Evolutionary conservation across 2,888 invertebrate genomes (phyloP), one percentile per base, ranked within the genome.

Genomic region (Synergus gifuensis): DNA sequence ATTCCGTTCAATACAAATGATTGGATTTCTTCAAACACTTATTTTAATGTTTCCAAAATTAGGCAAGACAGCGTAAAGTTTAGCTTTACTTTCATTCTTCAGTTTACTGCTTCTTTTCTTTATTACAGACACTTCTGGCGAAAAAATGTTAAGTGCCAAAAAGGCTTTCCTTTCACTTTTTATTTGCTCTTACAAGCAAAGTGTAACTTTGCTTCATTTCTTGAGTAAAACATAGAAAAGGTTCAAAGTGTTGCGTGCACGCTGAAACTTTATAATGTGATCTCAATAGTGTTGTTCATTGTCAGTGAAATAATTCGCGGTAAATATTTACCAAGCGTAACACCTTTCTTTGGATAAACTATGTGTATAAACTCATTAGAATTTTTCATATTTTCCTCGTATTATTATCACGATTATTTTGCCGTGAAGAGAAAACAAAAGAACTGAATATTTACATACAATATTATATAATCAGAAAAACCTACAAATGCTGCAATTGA

Each of bases 1-100:
- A 97, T 92, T 94, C 95, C 83, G 95, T 97, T 84, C 95, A 95
- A 89, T 97, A 96, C 89, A 94, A 94, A 87, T 95, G 95, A 89
- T 94, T 93, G 88, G 79, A 62, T 14, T 64, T 73, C 28, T 5
- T n/a, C 2, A 28, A 28, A 4, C 7, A 62, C 14, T 28, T 28
- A 46, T 28, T 28, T 62, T 3, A 14, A 62, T 28, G 22, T 28
- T 11, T 60, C 4, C 1, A 14, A 5, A 28, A 62, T 62, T 60
- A 60, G 22, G 9, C 12, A 22, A 11, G 22, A 22, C 5, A 36
- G 36, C 36, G 5, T 36, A 4, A 7, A 36, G 36, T 36, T 36
- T 5, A 36, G 36, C 5, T 64, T 16, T 16, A 64, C 5, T n/a
- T 42, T 64, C 36, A 36, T 64, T 40, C 3, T 16, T 63, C 28